phyloP scores from a whole-genome alignment of 2,797 vertebrate species.

The Sebastes hubbsi region DNA sequence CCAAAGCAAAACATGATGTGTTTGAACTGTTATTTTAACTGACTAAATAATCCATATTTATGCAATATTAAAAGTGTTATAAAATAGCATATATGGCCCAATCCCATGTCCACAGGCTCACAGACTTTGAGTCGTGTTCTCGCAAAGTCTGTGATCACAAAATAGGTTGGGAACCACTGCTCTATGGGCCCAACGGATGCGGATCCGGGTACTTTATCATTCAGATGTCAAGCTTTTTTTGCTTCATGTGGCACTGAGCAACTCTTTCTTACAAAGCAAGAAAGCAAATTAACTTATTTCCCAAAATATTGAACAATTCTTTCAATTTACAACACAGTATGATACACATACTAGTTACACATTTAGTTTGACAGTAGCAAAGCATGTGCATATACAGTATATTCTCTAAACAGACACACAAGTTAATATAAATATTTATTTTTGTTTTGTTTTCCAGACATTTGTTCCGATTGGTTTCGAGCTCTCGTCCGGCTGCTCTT shows the following conservation, averaged over 20 bases:
- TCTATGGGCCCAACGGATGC: no score
- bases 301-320: not conserved
- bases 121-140: not conserved
- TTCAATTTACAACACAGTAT: not conserved
- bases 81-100: not conserved
- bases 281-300: not conserved
- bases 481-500: not conserved
- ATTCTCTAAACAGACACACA: not conserved
- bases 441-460: constrained; percentile 66
- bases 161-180: no score
- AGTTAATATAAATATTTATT: not conserved
- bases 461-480: constrained; percentile 76
- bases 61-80: not conserved
- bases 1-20: not conserved
- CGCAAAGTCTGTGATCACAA: no score
- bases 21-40: not conserved
- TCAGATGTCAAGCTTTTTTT: no score
- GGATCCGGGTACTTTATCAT: no score
- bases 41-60: not conserved
- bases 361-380: not conserved
- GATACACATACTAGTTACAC: not conserved
- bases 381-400: not conserved
- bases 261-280: no score
- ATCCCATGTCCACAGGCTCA: not conserved
- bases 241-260: no score